Percentiles rank a stretch among this genome's conserved stretches.
phyloP scores from a whole-genome alignment of 2,113 vertebrate genomes.

The Psilopsiagon aymara region DNA sequence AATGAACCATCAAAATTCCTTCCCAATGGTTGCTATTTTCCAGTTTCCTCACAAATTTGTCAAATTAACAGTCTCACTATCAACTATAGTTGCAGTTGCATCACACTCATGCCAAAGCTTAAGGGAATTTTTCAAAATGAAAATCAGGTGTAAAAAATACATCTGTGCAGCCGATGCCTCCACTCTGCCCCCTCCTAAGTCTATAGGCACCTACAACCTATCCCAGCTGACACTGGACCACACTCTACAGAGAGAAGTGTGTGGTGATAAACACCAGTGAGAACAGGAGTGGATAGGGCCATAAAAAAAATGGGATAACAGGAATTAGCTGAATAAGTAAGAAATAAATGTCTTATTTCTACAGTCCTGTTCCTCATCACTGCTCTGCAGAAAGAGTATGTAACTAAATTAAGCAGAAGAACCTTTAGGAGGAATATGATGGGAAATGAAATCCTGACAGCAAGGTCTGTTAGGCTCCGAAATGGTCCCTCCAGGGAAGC shows the following conservation, averaged over 20 bases:
- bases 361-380: conserved; percentile 32
- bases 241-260: rapidly evolving
- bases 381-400: neutral
- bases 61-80: neutral
- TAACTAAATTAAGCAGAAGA: conserved; percentile 53
- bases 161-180: neutral
- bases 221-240: neutral
- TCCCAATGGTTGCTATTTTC: neutral
- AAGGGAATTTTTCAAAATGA: neutral
- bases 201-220: neutral
- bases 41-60: neutral
- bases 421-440: conserved; percentile 30
- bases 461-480: neutral
- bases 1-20: neutral
- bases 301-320: neutral
- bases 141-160: neutral
- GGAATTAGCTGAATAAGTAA: neutral
- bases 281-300: neutral
- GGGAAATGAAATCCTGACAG: neutral
- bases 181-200: neutral
- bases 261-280: neutral
- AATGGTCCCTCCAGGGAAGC: conserved; percentile 35
- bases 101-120: neutral
- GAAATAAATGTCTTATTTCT: neutral
- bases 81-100: neutral